Base-by-base conservation (phyloP, 2,888 invertebrate genomes). In the Willowsia nigromaculata region DNA sequence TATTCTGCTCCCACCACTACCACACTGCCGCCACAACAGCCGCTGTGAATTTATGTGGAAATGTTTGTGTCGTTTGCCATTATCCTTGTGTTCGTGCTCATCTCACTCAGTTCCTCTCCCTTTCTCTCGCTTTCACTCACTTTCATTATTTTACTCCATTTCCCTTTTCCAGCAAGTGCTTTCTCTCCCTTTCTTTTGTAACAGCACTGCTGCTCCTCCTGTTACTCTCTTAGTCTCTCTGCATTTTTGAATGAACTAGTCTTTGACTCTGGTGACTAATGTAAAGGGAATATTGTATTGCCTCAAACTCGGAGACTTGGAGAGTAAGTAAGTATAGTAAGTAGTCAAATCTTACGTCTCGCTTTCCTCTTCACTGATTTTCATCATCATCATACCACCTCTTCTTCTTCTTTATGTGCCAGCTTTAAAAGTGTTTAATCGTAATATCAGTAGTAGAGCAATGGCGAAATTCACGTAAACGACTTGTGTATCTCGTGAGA, bases 41-140 rank as follows among this genome's bases (percentile, higher is more conserved):
- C 15, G 30, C 62, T 62, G 27, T 62, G 30, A 62, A 62, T 62
- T 62, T 62, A 62, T 62, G 30, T 27, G 27, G 62, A 62, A 62
- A 62, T 27, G 62, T 62, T 62, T 62, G 62, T 62, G 30, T 62
- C 62, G 62, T 62, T 62, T 62, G 62, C 62, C 30, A 30, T 62
- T 62, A 62, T 27, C 27, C 62, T 30, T 62, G 25, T 27, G 56
- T 56, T 56, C 56, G 56, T 56, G 56, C 56, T 62, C 62, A 27
- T 62, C 62, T n/a, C n/a, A n/a, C 18, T 25, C 2, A 5, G 6
- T 56, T 13, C 25, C 2, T 56, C 27, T 62, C 15, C 25, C 9
- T 62, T n/a, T 27, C 11, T 6, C 62, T 27, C 30, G 6, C 30
- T 13, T 30, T 7, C 30, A 27, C 15, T 4, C 62, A 56, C 56